A percentile compares a stretch with the other conserved stretches of the same genome.
Evolutionary conservation across 2,797 vertebrate genomes (phyloP).

Genomic region (Oceanodroma leucorhoa): DNA sequence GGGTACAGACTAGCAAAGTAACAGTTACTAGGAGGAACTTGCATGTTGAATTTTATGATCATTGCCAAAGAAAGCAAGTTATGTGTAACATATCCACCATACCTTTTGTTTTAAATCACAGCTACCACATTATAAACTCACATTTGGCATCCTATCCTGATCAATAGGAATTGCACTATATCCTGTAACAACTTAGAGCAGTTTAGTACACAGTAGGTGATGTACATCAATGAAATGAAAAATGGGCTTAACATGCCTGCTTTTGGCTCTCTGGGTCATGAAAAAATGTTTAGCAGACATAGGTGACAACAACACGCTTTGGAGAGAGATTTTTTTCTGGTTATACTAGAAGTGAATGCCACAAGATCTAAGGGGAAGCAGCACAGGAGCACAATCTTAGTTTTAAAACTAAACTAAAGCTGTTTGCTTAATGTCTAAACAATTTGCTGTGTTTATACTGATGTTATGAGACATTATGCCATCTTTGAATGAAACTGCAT

Average conservation of each 20-base stretch:
- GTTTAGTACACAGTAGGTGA: background rate
- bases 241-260: background rate
- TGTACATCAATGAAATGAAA: background rate
- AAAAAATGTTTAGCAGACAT: background rate
- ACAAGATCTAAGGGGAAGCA: background rate
- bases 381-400: background rate
- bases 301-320: background rate
- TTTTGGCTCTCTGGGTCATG: background rate
- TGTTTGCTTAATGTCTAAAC: background rate
- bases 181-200: background rate
- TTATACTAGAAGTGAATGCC: background rate
- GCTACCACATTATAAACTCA: background rate
- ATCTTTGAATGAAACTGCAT: background rate
- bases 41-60: background rate
- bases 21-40: background rate
- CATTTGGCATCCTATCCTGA: background rate
- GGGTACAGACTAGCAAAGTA: conserved; percentile 16
- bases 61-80: background rate
- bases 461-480: background rate
- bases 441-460: background rate
- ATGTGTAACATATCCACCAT: background rate
- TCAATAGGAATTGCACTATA: background rate
- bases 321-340: background rate
- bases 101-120: background rate
- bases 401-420: background rate